Conservation (phyloP, 2,113 vertebrate genomes). For the Grammomys dolichurus region DNA sequence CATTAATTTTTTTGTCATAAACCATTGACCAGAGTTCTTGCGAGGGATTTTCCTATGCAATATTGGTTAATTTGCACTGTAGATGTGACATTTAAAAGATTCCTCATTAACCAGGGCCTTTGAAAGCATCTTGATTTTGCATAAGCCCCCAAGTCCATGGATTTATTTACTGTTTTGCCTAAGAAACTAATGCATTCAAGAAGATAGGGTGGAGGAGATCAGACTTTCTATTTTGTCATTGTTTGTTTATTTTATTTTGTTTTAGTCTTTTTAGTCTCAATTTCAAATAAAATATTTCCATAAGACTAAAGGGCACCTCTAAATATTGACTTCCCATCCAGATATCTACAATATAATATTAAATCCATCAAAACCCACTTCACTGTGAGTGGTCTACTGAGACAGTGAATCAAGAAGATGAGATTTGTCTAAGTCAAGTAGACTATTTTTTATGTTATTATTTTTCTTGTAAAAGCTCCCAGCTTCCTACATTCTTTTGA, state of each 20-base stretch:
- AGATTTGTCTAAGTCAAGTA: not conserved
- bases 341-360: not conserved
- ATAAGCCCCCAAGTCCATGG: conserved; percentile 48
- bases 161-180: conserved; percentile 73
- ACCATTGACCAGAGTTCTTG: conserved; percentile 73
- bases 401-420: not conserved
- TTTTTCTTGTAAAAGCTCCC: not conserved
- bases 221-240: conserved; percentile 16
- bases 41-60: conserved; percentile 62
- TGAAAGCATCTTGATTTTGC: conserved; percentile 71
- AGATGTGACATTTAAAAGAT: conserved; percentile 80
- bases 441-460: not conserved
- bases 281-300: conserved; percentile 1
- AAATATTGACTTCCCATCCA: not conserved
- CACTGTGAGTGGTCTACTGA: not conserved
- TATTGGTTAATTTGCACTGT: conserved; percentile 74
- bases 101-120: conserved; percentile 72
- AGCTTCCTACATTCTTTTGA: not conserved
- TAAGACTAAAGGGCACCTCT: not conserved
- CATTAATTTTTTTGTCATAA: conserved; percentile 83
- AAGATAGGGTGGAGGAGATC: not conserved
- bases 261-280: not conserved
- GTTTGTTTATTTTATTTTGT: not conserved
- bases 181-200: conserved; percentile 63
- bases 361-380: not conserved